These are phyloP conservation scores for Hypomecis atomaria DNA, from an alignment of 2,888 invertebrate genomes.

Conservation along the genomic window DNA sequence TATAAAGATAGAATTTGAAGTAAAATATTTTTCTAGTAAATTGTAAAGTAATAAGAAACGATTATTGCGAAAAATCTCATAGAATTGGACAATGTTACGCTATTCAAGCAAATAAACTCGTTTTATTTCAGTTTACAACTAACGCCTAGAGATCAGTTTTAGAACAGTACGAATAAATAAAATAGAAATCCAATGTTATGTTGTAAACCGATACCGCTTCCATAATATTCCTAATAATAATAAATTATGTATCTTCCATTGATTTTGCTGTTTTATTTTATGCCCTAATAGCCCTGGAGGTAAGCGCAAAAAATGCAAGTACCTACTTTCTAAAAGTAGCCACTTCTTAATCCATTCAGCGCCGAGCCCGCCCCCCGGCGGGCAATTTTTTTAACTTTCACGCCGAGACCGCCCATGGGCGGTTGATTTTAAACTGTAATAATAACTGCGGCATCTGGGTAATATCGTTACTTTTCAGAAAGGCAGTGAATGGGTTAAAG, in stretches of 20 bases:
- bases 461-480: too few species aligned
- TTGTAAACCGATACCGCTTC: background rate
- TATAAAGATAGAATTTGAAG: conserved; percentile 21
- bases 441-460: too few species aligned
- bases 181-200: background rate
- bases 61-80: background rate
- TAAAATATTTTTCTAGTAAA: conserved; percentile 52
- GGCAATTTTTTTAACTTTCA: too few species aligned
- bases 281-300: background rate
- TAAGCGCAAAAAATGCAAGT: too few species aligned
- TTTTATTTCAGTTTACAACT: background rate
- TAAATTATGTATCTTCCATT: conserved; percentile 9
- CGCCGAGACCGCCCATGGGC: too few species aligned
- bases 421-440: too few species aligned
- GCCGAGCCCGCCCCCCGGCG: too few species aligned
- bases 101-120: too few species aligned
- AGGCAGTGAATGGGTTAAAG: too few species aligned
- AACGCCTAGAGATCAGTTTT: background rate
- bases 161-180: background rate
- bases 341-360: too few species aligned
- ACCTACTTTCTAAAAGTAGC: too few species aligned
- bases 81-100: too few species aligned
- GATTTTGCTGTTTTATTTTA: background rate
- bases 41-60: conserved; percentile 13
- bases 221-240: conserved; percentile 30